A percentile compares a stretch with the other conserved stretches of the same genome.
Conservation (phyloP, 2,888 invertebrate species). For the Dolichomitus sp. region DNA sequence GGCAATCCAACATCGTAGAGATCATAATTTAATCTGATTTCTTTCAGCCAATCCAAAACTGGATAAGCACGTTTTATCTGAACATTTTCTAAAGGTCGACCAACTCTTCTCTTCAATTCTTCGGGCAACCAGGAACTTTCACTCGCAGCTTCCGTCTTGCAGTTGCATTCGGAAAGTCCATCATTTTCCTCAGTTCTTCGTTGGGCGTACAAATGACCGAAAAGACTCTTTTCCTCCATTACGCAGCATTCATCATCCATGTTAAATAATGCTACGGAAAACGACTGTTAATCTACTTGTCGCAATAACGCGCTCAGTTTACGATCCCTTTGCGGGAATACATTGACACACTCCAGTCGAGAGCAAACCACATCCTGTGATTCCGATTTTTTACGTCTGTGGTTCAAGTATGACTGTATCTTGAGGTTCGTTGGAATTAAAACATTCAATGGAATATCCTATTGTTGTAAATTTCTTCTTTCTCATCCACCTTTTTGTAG, state of each 20-base stretch:
- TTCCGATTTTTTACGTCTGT: background rate
- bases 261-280: background rate
- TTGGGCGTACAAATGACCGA: constrained; percentile 43
- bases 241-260: constrained; percentile 68
- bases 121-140: constrained; percentile 67
- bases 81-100: constrained; percentile 54
- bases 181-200: constrained; percentile 42
- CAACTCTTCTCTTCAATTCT: constrained; percentile 61
- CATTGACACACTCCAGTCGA: constrained; percentile 4
- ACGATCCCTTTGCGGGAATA: background rate
- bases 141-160: constrained; percentile 40
- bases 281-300: background rate
- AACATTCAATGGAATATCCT: background rate
- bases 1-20: constrained; percentile 64
- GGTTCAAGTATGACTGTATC: background rate
- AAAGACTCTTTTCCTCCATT: constrained; percentile 71
- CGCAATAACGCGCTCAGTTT: constrained; percentile 1
- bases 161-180: constrained; percentile 47
- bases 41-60: constrained; percentile 69
- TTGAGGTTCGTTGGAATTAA: background rate
- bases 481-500: background rate
- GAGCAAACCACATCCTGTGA: constrained; percentile 63
- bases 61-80: constrained; percentile 54
- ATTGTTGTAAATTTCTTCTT: background rate
- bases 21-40: constrained; percentile 70